A percentile compares a stretch with the other conserved stretches of the same genome.
Conservation (phyloP, 2,113 vertebrate species). For the Pheucticus melanocephalus region DNA sequence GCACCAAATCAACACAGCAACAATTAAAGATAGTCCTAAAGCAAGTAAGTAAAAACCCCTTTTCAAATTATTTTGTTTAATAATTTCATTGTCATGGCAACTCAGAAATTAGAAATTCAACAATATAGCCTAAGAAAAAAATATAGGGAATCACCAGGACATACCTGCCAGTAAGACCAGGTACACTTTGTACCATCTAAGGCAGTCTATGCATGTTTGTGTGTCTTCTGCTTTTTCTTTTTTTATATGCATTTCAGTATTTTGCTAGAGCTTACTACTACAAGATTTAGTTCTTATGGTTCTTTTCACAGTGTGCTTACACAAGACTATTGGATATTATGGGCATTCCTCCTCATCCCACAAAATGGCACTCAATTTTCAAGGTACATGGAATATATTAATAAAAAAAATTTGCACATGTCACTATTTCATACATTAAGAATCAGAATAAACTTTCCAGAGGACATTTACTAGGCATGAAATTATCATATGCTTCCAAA, state of each 20-base stretch:
- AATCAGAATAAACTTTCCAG: background rate
- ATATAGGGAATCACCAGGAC: background rate
- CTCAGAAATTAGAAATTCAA: background rate
- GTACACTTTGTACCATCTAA: background rate
- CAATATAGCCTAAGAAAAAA: background rate
- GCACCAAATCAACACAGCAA: background rate
- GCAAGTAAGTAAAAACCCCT: background rate
- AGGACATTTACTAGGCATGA: background rate
- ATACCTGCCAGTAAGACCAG: background rate
- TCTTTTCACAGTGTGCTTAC: background rate
- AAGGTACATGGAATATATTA: background rate
- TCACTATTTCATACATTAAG: background rate
- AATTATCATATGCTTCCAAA: background rate
- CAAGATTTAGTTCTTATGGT: background rate
- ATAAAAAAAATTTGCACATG: background rate
- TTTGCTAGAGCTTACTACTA: background rate
- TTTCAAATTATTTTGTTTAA: background rate
- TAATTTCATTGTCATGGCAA: background rate
- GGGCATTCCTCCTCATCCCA: background rate
- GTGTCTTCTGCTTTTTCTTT: background rate
- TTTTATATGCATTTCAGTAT: background rate
- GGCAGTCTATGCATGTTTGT: background rate
- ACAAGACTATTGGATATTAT: background rate
- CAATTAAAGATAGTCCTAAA: background rate
- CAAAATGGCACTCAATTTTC: background rate